These are phyloP conservation scores for Thamnaconus septentrionalis DNA, from an alignment of 2,113 vertebrate genomes.

Conservation along the genomic window DNA sequence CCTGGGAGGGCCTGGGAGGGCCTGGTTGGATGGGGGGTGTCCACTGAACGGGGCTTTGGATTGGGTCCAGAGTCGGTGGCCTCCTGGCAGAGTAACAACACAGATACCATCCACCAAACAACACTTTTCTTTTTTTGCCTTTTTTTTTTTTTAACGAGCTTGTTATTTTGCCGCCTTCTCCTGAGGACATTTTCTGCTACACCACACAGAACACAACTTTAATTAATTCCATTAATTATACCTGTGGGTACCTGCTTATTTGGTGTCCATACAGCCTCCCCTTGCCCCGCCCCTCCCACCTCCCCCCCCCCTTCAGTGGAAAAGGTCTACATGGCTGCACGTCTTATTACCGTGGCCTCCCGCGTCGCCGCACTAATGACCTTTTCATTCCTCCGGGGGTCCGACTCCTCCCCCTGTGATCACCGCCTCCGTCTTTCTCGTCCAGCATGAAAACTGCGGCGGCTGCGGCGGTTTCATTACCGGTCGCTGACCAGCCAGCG, in stretches of 20 bases:
- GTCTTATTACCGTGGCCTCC: slow-evolving; percentile 1
- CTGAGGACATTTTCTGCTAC: too few species aligned
- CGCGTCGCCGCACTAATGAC: background rate
- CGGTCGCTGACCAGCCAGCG: slow-evolving; percentile 8
- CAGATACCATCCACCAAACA: too few species aligned
- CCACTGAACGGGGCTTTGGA: too few species aligned
- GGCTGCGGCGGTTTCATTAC: slow-evolving; percentile 35
- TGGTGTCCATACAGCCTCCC: background rate
- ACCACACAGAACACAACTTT: background rate
- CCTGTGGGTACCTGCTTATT: background rate
- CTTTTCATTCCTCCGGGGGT: slow-evolving; percentile 12
- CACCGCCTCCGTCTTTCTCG: background rate
- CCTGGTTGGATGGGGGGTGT: too few species aligned
- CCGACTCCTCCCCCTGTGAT: slow-evolving; percentile 24
- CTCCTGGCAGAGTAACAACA: too few species aligned
- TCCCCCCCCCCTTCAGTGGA: background rate
- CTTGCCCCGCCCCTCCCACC: background rate
- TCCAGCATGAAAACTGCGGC: background rate
- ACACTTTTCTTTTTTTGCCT: too few species aligned
- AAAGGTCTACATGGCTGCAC: background rate
- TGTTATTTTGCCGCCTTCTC: too few species aligned
- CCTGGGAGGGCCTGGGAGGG: too few species aligned
- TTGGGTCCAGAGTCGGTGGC: too few species aligned
- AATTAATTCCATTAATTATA: background rate
- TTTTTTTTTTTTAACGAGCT: too few species aligned